Base-by-base conservation (phyloP, 1,140 invertebrate species). In the Drosophila lowei region DNA sequence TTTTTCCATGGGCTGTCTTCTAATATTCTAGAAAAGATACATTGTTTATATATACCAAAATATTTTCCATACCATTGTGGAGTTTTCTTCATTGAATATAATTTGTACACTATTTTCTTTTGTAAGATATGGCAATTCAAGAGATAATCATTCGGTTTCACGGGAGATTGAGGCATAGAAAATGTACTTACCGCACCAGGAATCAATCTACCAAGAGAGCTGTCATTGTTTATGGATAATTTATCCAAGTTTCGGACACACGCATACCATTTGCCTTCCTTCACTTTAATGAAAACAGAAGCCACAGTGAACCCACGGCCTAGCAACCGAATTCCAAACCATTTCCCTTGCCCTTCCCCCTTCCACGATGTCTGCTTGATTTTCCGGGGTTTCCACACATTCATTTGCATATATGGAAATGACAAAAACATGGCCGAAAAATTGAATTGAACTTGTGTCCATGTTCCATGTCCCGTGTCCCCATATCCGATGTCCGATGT, bases 381-480 rank as follows among this genome's bases (percentile, higher is more conserved):
- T 86, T 71, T 75, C 74, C 81, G 81, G 34, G 11, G 77, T 50
- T 71, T 85, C 80, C 67, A 70, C 77, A 79, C 73, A 88, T 78
- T 81, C 81, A 86, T 86, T 88, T 86, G 83, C 74, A 86, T 86
- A 83, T 88, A 88, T 86, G 83, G 74, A 86, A 86, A 86, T 86
- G 78, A 65, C 83, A 86, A 78, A 86, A 86, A 86, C 83, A 86
- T 88, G 83, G 78, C 74, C 79, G 58, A 86, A 86, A 86, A 83
- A 88, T 88, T 86, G 83, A 86, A 86, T 86, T 86, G 83, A 88
- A 86, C 83, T 86, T 70, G 75, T 79, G 63, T 70, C 71, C 71
- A 55, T 78, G 79, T 76, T 4, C 54, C 62, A 25, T 75, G 83
- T 86, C 75, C 30, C 7, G 11, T 8, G 50, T 38, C 23, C 50